Evolutionary conservation across 2,888 invertebrate species (phyloP).

Genomic region (Rhodophaea formosa): DNA sequence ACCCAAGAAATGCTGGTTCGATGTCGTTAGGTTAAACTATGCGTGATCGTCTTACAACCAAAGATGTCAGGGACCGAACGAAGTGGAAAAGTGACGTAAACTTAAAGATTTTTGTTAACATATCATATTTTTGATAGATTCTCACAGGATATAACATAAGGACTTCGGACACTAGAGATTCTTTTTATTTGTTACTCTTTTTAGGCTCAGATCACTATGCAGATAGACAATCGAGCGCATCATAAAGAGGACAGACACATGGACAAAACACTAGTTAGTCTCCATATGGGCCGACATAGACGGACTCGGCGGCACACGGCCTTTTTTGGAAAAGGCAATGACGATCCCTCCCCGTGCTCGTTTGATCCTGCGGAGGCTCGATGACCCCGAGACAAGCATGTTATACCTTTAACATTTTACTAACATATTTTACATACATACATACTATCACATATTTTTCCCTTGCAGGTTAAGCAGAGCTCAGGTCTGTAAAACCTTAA

Average conservation of each 20-base stretch:
- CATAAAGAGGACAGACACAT: constrained; percentile 10
- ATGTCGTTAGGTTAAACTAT: too few species aligned
- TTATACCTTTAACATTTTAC: neutral
- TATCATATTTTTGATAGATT: too few species aligned
- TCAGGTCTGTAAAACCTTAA: too few species aligned
- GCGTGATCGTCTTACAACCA: too few species aligned
- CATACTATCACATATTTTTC: too few species aligned
- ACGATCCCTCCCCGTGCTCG: neutral
- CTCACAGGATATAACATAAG: too few species aligned
- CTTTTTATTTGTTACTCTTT: neutral
- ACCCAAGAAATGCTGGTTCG: too few species aligned
- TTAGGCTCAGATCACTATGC: constrained; percentile 2
- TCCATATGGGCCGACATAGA: constrained; percentile 16
- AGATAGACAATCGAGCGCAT: constrained; percentile 14
- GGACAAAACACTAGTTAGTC: constrained; percentile 16
- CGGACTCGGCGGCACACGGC: neutral
- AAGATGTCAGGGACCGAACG: too few species aligned
- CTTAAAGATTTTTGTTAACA: too few species aligned
- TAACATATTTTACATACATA: too few species aligned
- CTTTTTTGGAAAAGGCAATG: constrained; percentile 15
- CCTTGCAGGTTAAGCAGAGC: too few species aligned
- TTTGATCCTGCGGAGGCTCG: neutral
- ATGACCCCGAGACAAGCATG: neutral
- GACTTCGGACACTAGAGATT: neutral
- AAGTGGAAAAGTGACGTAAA: too few species aligned